Base-by-base conservation (phyloP, 2,113 vertebrate genomes). In the Bolborhynchus lineola region DNA sequence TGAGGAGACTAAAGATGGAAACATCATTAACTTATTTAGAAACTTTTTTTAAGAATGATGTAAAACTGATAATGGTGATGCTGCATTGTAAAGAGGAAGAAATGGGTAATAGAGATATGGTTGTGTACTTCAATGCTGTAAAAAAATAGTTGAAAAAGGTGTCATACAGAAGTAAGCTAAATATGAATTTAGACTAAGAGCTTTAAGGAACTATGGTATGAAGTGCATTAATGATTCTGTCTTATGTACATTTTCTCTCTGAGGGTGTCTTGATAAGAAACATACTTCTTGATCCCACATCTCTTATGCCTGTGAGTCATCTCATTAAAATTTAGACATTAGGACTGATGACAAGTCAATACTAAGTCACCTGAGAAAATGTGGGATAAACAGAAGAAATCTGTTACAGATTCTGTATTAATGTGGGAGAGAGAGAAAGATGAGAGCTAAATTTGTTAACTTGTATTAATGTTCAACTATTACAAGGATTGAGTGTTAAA, bases 281-380 rank as follows among this genome's bases (percentile, higher is more conserved):
- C 7, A 6, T 18, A 11, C 11, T 17, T 69, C 20, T 72, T 1
- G 3, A 21, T 47, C 28, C 37, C 19, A 26, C 1, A 1, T 47
- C 14, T 28, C 25, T 41, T 17, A 8, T 65, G 47, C 35, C 75
- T 80, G 13, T 86, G 89, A 71, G 50, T 16, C 33, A 1, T 49
- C 28, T 75, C 35, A 37, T 77, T 79, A 5, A 82, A 62, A 10
- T 33, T 82, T 37, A 67, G 59, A 20, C 13, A 68, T 42, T n/a
- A 70, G 72, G 20, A 46, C 39, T 44, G 63, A 50, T 76, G 59
- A 52, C 35, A 89, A 55, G 50, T 20, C 37, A 63, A 35, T 67
- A 46, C 8, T 19, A 72, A 33, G 21, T 69, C 33, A 80, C 41
- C 21, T 70, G 68, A 81, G 72, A 72, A 64, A 84, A 52, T 12